Evolutionary conservation across 2,797 vertebrate genomes (phyloP), one percentile per base, ranked within the genome.

Genomic region (Pogoniulus pusillus): DNA sequence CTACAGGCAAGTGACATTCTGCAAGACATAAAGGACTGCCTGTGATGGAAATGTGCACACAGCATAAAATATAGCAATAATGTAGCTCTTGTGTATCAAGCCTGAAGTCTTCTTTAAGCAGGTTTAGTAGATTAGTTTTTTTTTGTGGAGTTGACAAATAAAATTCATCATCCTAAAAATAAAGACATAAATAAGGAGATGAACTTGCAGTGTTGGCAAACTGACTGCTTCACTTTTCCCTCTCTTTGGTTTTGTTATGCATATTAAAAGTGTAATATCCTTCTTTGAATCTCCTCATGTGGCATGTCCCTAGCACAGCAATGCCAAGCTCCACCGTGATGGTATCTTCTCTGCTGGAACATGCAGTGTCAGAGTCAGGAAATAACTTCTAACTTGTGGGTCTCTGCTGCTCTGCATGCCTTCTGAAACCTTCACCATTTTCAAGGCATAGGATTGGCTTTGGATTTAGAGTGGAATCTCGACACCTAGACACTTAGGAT

Each of bases 311-410:
- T 71, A 35, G 69, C 59, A 63, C 74, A 74, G 27, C 59, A 43
- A 27, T 34, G 29, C 75, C 22, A 58, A 76, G 69, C 75, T 79
- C 60, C 58, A 88, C 75, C 66, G 6, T 45, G 70, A 16, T 24
- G 17, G 10, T 79, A 30, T 72, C 51, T 82, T 72, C 65, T 47
- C 64, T 90, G 45, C 86, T 90, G 83, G 89, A 91, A 74, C 89
- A 62, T 68, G n/a, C 47, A 71, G 16, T 49, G 32, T 77, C 68
- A 68, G 54, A 91, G 35, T 55, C 60, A 81, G 62, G 82, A 92
- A 84, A 58, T 35, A 80, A 35, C 62, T 72, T 89, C 1, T 29
- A 58, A 32, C 83, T 57, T 82, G 19, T 71, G n/a, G 8, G 24
- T 75, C 81, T 82, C 35, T 81, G 34, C 51, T 75, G 37, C 69